phyloP scores from a whole-genome alignment of 2,113 vertebrate genomes.

The Fregetta grallaria region DNA sequence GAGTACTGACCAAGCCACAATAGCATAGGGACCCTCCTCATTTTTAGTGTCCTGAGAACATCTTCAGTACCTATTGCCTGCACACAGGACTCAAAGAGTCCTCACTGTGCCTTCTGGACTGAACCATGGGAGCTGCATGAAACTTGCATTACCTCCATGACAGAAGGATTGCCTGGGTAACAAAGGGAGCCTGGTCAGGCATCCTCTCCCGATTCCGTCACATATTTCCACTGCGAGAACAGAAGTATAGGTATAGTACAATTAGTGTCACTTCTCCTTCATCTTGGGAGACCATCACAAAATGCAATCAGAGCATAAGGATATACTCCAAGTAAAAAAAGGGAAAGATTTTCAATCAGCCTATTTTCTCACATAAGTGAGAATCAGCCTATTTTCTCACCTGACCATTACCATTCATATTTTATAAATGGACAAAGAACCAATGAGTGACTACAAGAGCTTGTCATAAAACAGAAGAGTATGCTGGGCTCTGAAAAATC shows the following conservation, averaged over 20 bases:
- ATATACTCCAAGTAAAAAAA: not conserved
- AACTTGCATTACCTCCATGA: not conserved
- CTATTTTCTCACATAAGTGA: not conserved
- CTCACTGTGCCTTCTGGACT: not conserved
- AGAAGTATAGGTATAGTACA: not conserved
- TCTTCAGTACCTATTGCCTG: not conserved
- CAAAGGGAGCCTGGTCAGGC: not conserved
- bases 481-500: not conserved
- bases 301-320: not conserved
- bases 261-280: not conserved
- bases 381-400: not conserved
- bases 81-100: not conserved
- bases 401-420: not conserved
- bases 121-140: not conserved
- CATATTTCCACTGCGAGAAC: not conserved
- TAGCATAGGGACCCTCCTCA: not conserved
- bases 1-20: not conserved
- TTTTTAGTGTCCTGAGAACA: not conserved
- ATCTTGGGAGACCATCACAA: not conserved
- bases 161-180: not conserved
- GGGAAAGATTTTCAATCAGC: not conserved
- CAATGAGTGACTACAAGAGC: not conserved
- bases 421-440: not conserved
- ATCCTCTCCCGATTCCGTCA: not conserved
- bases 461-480: not conserved